Evolutionary conservation across 1,140 invertebrate species (phyloP).

Genomic region (Heliconius hermathena): DNA sequence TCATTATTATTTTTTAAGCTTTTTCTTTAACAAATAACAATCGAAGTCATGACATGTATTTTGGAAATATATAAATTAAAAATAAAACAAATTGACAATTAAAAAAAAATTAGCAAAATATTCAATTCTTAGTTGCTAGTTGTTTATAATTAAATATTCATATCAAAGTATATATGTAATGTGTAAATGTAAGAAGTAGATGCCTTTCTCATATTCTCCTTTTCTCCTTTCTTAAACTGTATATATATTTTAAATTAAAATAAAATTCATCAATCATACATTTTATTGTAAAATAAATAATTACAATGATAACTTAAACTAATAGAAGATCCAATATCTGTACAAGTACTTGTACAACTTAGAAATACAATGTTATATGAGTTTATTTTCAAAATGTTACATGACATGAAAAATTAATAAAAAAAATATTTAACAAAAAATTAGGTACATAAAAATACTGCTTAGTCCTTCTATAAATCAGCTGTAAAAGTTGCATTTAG

Average conservation of each 20-base stretch:
- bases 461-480: conserved; percentile 49
- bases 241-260: not conserved
- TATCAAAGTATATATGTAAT: no score
- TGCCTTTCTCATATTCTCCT: no score
- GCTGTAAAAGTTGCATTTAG: conserved; percentile 68
- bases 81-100: no score
- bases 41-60: no score
- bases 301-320: conserved; percentile 39
- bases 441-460: conserved; percentile 58
- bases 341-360: conserved; percentile 63
- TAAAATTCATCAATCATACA: not conserved
- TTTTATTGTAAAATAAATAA: conserved; percentile 49
- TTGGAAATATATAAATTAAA: no score
- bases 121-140: no score
- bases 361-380: conserved; percentile 32
- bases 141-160: no score
- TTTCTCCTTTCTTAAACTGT: not conserved
- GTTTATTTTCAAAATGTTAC: conserved; percentile 21
- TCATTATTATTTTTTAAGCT: no score
- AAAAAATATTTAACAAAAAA: conserved; percentile 11
- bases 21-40: no score
- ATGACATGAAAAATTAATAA: conserved; percentile 23
- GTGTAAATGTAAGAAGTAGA: no score
- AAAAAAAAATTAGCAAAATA: no score
- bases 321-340: conserved; percentile 68